Conservation (phyloP, 2,113 vertebrate genomes). For the Heterocephalus glaber region DNA sequence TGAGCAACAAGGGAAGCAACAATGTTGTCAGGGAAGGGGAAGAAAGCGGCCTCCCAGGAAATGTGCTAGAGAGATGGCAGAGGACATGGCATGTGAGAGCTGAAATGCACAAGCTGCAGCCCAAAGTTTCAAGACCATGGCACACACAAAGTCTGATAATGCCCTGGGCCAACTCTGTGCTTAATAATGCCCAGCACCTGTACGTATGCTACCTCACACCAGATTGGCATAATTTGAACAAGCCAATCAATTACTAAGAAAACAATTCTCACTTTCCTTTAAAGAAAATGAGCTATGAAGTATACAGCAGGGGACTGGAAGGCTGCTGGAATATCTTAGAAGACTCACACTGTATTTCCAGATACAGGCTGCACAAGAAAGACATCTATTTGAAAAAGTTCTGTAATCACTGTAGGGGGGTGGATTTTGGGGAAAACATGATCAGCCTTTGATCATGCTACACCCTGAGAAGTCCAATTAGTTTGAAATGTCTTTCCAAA, state of each 20-base stretch:
- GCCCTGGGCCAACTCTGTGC: rapidly evolving
- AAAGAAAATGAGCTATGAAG: background rate
- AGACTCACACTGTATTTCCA: rapidly evolving
- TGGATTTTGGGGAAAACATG: rapidly evolving
- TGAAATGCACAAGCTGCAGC: rapidly evolving
- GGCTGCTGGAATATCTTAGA: background rate
- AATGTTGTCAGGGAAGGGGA: rapidly evolving
- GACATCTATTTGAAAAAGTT: rapidly evolving
- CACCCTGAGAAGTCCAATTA: background rate
- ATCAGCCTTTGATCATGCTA: background rate
- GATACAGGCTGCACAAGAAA: background rate
- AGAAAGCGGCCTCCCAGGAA: background rate
- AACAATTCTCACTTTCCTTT: rapidly evolving
- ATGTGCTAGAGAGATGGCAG: rapidly evolving
- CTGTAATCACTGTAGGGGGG: rapidly evolving
- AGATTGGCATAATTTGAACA: background rate
- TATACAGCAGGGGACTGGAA: rapidly evolving
- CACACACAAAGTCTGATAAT: rapidly evolving
- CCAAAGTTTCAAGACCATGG: rapidly evolving
- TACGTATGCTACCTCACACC: background rate
- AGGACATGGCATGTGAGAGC: rapidly evolving
- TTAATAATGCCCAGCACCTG: too few species aligned
- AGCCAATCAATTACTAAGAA: background rate
- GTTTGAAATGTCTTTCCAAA: background rate
- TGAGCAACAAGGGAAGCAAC: rapidly evolving